Percentiles rank a stretch among this genome's conserved stretches.
Conservation (phyloP, 2,113 vertebrate species). For the Engraulis encrasicolus region DNA sequence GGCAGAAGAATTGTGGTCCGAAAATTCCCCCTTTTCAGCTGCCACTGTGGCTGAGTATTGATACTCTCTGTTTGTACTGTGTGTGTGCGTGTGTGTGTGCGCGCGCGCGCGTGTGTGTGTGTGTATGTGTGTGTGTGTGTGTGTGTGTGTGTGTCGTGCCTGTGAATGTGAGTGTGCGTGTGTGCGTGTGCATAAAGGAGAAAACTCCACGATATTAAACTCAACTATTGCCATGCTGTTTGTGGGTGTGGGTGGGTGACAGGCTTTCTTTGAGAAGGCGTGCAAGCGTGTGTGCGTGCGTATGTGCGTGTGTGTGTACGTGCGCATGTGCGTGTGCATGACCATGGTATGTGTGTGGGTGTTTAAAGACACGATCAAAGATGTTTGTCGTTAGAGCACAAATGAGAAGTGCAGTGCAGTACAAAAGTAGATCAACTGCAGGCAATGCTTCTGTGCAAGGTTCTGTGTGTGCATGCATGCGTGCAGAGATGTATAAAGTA, state of each 20-base stretch:
- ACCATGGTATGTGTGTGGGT: no score
- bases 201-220: background rate
- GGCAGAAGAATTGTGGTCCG: background rate
- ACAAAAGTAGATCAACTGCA: no score
- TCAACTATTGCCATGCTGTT: background rate
- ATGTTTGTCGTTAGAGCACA: no score
- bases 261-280: background rate
- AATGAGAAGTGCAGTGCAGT: no score
- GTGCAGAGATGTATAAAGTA: no score
- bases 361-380: no score
- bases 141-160: no score
- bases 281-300: no score
- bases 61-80: background rate
- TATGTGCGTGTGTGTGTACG: background rate
- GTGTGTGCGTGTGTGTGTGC: background rate
- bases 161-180: no score
- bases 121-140: background rate
- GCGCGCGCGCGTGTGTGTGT: background rate
- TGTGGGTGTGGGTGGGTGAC: constrained; percentile 27
- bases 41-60: background rate
- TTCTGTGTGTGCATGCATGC: no score
- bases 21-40: background rate
- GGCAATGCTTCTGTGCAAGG: no score
- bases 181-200: background rate
- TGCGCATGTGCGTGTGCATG: background rate